These are phyloP conservation scores for Hippocampus guttulatus DNA, from an alignment of 2,113 vertebrate genomes.

Conservation along the genomic window DNA sequence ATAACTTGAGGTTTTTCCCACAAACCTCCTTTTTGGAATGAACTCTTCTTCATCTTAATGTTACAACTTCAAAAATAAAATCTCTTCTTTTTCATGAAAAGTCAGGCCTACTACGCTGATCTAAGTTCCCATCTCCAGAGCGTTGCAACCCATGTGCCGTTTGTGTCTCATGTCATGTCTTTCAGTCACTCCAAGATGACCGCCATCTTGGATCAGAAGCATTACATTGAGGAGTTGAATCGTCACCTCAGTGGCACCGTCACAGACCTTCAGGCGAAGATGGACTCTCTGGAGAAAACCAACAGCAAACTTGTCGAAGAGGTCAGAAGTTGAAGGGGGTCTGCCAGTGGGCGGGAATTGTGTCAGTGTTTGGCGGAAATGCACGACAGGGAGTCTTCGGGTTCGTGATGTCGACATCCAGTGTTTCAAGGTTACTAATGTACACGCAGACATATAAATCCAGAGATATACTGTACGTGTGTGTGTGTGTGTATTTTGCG, in stretches of 20 bases:
- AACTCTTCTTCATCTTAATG: too few relatives aligned
- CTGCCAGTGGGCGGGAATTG: background rate
- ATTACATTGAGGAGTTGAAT: slow-evolving; percentile 97
- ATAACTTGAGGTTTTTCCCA: too few relatives aligned
- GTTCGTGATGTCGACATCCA: too few relatives aligned
- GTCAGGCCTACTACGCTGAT: too few relatives aligned
- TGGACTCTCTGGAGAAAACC: slow-evolving; percentile 93
- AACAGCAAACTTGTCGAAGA: slow-evolving; percentile 96
- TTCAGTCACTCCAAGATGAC: slow-evolving; percentile 84
- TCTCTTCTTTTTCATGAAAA: too few relatives aligned
- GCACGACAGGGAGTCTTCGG: background rate
- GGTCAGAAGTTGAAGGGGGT: slow-evolving; percentile 67
- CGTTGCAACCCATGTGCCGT: background rate
- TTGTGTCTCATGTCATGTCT: background rate
- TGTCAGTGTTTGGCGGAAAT: background rate
- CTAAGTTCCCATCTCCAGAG: background rate
- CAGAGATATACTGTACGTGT: too few relatives aligned
- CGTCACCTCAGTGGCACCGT: slow-evolving; percentile 92
- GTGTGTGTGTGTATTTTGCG: too few relatives aligned
- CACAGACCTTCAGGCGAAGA: slow-evolving; percentile 94
- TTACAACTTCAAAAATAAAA: too few relatives aligned
- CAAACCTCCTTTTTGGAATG: too few relatives aligned
- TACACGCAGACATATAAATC: too few relatives aligned
- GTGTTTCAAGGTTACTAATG: too few relatives aligned
- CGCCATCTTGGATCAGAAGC: slow-evolving; percentile 94